Conservation (phyloP, 1,140 invertebrate species). For the Hydropsyche tenuis region DNA sequence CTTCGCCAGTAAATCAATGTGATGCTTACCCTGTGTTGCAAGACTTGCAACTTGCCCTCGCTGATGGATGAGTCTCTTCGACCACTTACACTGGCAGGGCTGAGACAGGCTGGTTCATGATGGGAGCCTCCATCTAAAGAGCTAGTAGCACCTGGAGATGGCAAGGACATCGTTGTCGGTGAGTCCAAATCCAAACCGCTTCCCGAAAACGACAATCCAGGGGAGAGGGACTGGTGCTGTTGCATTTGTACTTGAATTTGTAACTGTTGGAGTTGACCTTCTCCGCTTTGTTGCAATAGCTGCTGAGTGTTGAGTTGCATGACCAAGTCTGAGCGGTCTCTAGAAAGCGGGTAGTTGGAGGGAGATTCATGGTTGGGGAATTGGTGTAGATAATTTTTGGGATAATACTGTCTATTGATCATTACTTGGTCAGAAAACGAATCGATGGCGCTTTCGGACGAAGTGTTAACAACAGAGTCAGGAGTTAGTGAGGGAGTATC, state of each 20-base stretch:
- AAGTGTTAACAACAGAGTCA: constrained; percentile 67
- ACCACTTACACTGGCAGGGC: constrained; percentile 71
- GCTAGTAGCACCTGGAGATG: constrained; percentile 75
- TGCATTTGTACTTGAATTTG: constrained; percentile 71
- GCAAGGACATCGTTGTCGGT: constrained; percentile 78
- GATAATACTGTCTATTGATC: constrained; percentile 62
- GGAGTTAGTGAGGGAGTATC: constrained; percentile 66
- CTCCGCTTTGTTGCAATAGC: constrained; percentile 60
- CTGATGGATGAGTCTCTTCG: constrained; percentile 63
- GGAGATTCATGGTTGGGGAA: constrained; percentile 62
- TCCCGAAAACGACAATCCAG: constrained; percentile 72
- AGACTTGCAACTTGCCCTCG: constrained; percentile 78
- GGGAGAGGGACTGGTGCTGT: constrained; percentile 68
- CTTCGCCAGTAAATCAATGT: constrained; percentile 65
- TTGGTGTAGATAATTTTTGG: constrained; percentile 59
- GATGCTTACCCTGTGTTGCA: constrained; percentile 86
- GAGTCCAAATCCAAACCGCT: constrained; percentile 76
- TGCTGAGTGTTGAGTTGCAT: constrained; percentile 60
- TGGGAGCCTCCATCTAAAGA: constrained; percentile 69
- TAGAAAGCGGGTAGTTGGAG: constrained; percentile 56
- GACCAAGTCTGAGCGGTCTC: constrained; percentile 59
- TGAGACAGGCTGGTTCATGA: constrained; percentile 65
- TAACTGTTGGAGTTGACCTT: constrained; percentile 73
- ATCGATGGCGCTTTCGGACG: constrained; percentile 71
- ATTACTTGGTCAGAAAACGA: constrained; percentile 71